Evolutionary conservation across 2,888 invertebrate genomes (phyloP).

Genomic region (Danaus chrysippus): DNA sequence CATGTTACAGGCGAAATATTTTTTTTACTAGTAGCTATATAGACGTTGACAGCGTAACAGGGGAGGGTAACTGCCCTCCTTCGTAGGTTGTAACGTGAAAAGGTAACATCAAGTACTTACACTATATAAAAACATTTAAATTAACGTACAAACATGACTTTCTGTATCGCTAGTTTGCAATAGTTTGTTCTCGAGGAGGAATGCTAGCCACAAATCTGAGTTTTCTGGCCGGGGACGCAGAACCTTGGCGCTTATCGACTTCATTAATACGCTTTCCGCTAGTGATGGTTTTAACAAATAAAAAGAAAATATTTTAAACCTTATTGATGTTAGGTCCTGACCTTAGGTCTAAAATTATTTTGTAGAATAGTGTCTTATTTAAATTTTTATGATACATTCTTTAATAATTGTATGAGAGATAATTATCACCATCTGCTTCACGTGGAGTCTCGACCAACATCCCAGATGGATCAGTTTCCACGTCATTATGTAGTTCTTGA

Average conservation of each 20-base stretch:
- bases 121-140: too few relatives aligned
- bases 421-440: constrained; percentile 30
- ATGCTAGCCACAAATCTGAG: constrained; percentile 63
- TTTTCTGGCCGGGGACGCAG: constrained; percentile 39
- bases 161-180: constrained; percentile 44
- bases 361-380: too few relatives aligned
- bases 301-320: not conserved
- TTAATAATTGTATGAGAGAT: not conserved
- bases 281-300: not conserved
- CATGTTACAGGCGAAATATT: too few relatives aligned
- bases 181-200: constrained; percentile 58
- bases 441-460: constrained; percentile 46
- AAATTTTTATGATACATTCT: too few relatives aligned
- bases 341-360: too few relatives aligned
- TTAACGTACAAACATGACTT: constrained; percentile 28
- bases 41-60: too few relatives aligned
- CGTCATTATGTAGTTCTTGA: not conserved
- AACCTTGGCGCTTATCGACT: constrained; percentile 51
- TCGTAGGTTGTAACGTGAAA: too few relatives aligned
- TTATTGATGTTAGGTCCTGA: too few relatives aligned
- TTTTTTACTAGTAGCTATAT: too few relatives aligned
- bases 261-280: constrained; percentile 35
- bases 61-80: too few relatives aligned
- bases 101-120: too few relatives aligned
- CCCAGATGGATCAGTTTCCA: constrained; percentile 41